Percentiles rank a stretch among this genome's conserved stretches.
These are phyloP conservation scores for Calameuta filiformis DNA, from an alignment of 2,888 invertebrate genomes.

Conservation along the genomic window DNA sequence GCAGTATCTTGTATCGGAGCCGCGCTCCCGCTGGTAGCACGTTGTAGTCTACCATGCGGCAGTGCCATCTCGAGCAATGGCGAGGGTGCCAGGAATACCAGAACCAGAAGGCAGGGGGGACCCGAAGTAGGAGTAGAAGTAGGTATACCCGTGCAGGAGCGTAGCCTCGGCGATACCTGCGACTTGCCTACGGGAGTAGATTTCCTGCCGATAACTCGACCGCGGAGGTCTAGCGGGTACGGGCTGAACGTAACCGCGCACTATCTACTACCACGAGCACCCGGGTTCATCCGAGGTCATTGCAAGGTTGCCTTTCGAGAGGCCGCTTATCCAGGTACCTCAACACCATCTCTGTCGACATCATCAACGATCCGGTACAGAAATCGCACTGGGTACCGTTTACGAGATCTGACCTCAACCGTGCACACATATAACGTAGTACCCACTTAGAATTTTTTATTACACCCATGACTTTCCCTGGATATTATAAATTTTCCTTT, in stretches of 20 bases:
- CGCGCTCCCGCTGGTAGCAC: conserved; percentile 57
- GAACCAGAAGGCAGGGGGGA: conserved; percentile 30
- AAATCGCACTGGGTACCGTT: not conserved
- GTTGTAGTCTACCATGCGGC: conserved; percentile 49
- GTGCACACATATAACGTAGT: not conserved
- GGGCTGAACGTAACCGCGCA: conserved; percentile 13
- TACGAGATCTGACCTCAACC: not conserved
- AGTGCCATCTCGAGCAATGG: conserved; percentile 34
- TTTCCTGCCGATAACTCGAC: conserved; percentile 60
- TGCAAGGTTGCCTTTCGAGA: conserved; percentile 59
- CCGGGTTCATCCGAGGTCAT: conserved; percentile 61
- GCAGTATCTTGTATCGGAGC: conserved; percentile 65
- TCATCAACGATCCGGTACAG: not conserved
- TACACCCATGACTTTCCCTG: not conserved
- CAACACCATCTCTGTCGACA: not conserved
- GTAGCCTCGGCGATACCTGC: conserved; percentile 24
- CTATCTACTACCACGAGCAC: conserved; percentile 25
- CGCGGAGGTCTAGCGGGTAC: conserved; percentile 57
- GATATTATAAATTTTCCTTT: not conserved
- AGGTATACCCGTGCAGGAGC: conserved; percentile 21
- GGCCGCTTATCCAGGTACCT: not conserved
- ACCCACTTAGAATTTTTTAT: not conserved
- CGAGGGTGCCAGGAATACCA: conserved; percentile 20
- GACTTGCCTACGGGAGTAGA: conserved; percentile 62
- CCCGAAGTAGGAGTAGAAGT: conserved; percentile 19